phyloP scores from a whole-genome alignment of 2,797 vertebrate genomes.

The Pangasius larnaudii region DNA sequence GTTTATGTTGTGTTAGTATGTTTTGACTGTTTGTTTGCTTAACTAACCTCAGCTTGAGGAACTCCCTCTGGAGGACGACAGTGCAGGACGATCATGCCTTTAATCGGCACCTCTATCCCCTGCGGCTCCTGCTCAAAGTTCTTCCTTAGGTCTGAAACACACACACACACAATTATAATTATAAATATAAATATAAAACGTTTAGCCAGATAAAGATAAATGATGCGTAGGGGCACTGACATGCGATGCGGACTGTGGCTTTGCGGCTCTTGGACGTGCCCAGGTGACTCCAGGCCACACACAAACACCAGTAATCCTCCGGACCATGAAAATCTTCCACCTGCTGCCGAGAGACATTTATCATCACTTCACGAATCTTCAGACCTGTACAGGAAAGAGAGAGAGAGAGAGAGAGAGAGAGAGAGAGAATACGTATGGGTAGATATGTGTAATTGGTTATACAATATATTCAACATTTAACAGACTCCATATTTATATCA shows the following conservation, averaged over 20 bases:
- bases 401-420: neutral
- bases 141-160: slow-evolving; percentile 88
- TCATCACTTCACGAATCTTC: slow-evolving; percentile 91
- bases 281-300: slow-evolving; percentile 94
- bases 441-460: neutral
- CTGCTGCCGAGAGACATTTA: slow-evolving; percentile 94
- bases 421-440: neutral
- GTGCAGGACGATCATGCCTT: slow-evolving; percentile 95
- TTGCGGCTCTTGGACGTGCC: slow-evolving; percentile 95
- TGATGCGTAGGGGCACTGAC: slow-evolving; percentile 76
- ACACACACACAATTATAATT: neutral
- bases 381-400: slow-evolving; percentile 73
- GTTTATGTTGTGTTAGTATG: neutral
- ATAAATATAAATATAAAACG: neutral
- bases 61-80: slow-evolving; percentile 96
- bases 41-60: slow-evolving; percentile 88
- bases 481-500: neutral
- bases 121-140: slow-evolving; percentile 97
- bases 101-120: slow-evolving; percentile 93
- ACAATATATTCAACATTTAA: neutral
- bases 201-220: neutral
- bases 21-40: neutral
- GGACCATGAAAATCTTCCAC: slow-evolving; percentile 96
- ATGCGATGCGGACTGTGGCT: slow-evolving; percentile 92
- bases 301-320: slow-evolving; percentile 95